phyloP scores from a whole-genome alignment of 2,113 vertebrate genomes.

The Cyanoramphus novaezelandiae region DNA sequence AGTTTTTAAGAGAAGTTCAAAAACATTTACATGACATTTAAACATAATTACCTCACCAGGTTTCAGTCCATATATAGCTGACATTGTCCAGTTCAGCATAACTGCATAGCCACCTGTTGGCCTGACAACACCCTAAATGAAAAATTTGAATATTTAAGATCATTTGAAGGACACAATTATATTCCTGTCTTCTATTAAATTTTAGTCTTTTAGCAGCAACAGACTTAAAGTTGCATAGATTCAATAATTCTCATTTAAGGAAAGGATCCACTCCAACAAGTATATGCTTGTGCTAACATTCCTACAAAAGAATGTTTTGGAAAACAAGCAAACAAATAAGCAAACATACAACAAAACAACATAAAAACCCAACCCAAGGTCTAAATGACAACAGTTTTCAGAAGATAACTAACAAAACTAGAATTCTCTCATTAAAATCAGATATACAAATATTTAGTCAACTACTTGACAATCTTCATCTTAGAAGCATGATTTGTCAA shows the following conservation, averaged over 20 bases:
- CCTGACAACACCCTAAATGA: constrained; percentile 86
- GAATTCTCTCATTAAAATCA: neutral
- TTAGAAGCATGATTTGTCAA: neutral
- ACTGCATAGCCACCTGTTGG: constrained; percentile 94
- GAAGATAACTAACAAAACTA: neutral
- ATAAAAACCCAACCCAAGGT: neutral
- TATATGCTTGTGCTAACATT: neutral
- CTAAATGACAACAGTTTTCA: neutral
- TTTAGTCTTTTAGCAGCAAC: neutral
- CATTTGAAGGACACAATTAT: neutral
- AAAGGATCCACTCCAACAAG: neutral
- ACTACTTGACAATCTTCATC: neutral
- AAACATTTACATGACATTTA: neutral
- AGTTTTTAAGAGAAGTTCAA: neutral
- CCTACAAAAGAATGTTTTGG: neutral
- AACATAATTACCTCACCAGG: constrained; percentile 88
- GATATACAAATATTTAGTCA: neutral
- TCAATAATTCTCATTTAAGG: neutral
- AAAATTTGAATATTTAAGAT: constrained; percentile 21
- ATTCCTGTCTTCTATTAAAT: neutral
- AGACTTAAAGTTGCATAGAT: neutral
- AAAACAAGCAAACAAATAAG: neutral
- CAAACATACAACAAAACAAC: neutral
- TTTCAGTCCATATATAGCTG: constrained; percentile 88
- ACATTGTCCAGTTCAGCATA: constrained; percentile 98